phyloP scores from a whole-genome alignment of 2,113 vertebrate genomes.

The Microtus pennsylvanicus region DNA sequence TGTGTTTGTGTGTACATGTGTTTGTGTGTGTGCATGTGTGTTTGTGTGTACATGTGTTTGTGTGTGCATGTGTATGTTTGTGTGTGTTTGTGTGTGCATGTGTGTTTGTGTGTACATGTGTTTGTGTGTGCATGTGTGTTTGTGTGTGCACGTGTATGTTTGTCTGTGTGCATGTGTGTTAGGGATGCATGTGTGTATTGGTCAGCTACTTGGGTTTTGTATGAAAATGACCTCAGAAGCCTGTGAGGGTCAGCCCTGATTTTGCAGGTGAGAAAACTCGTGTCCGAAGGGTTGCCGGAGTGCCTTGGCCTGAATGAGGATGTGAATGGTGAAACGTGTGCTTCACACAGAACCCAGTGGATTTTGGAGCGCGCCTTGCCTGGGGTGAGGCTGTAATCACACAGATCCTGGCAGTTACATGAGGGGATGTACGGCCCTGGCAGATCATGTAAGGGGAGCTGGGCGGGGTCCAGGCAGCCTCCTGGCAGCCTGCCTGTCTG shows the following conservation, averaged over 20 bases:
- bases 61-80: background rate
- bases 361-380: background rate
- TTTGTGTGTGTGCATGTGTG: background rate
- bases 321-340: background rate
- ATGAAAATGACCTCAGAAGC: slow-evolving; percentile 14
- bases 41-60: background rate
- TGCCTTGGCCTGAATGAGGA: background rate
- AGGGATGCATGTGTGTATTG: background rate
- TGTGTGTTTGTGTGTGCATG: background rate
- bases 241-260: background rate
- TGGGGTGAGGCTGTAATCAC: background rate
- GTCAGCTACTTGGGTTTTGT: background rate
- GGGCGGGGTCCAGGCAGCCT: background rate
- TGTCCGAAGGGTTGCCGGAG: background rate
- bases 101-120: background rate
- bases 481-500: background rate
- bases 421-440: background rate
- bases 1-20: background rate
- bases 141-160: background rate
- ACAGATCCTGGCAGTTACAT: background rate
- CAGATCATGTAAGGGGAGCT: background rate
- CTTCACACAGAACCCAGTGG: background rate
- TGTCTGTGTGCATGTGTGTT: background rate
- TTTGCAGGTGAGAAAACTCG: slow-evolving; percentile 23
- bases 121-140: background rate